A percentile compares a stretch with the other conserved stretches of the same genome.
phyloP scores from a whole-genome alignment of 2,888 invertebrate genomes.

The Eustalomyia histrio region DNA sequence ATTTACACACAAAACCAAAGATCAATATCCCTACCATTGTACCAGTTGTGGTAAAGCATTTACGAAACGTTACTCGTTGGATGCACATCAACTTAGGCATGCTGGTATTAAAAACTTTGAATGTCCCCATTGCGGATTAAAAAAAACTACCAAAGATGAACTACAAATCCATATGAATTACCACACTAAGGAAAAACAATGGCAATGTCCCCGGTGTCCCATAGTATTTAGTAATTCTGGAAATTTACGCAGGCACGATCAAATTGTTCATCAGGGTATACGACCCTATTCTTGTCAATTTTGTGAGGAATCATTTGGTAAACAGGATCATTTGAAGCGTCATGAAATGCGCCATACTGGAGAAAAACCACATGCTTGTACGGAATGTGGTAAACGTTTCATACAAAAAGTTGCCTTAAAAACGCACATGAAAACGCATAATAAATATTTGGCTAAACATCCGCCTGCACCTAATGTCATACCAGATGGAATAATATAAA shows the following conservation, averaged over 20 bases:
- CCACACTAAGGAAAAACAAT: conserved; percentile 69
- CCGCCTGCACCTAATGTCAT: neutral
- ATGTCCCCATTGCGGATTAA: conserved; percentile 72
- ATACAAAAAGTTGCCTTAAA: conserved; percentile 69
- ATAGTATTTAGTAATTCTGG: conserved; percentile 68
- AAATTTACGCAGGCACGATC: conserved; percentile 69
- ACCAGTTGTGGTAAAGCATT: conserved; percentile 73
- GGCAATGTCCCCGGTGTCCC: conserved; percentile 68
- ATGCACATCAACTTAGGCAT: conserved; percentile 72
- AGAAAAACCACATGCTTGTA: conserved; percentile 69
- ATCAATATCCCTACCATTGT: conserved; percentile 70
- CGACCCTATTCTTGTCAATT: conserved; percentile 67
- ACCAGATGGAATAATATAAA: neutral
- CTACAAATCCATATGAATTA: conserved; percentile 70
- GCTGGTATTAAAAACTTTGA: conserved; percentile 70
- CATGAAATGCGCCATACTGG: conserved; percentile 72
- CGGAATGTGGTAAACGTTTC: conserved; percentile 69
- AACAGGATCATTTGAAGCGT: conserved; percentile 70
- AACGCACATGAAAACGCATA: conserved; percentile 70
- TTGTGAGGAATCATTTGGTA: conserved; percentile 71
- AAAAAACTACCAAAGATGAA: conserved; percentile 67
- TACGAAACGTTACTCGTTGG: conserved; percentile 64
- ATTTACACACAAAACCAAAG: conserved; percentile 66
- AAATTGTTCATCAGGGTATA: conserved; percentile 70
- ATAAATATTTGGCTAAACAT: conserved; percentile 41